phyloP scores from a whole-genome alignment of 2,888 invertebrate species.

The Pollenia amentaria region DNA sequence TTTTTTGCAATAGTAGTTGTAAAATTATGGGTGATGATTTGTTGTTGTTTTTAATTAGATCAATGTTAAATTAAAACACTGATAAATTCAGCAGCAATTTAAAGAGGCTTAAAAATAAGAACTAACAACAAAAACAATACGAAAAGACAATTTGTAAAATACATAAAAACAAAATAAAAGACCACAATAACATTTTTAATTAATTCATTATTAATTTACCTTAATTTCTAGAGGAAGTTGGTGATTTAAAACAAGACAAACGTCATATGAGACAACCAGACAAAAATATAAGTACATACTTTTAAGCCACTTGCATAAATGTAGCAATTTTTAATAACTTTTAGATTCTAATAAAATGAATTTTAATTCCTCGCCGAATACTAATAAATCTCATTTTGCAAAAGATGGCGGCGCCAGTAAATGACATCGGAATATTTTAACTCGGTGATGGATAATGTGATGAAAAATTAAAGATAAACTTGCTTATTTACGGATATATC shows the following conservation, averaged over 20 bases:
- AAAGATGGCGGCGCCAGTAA: too few species aligned
- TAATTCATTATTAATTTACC: conserved; percentile 67
- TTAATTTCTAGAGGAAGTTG: conserved; percentile 70
- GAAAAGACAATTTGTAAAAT: conserved; percentile 1
- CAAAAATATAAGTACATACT: not conserved
- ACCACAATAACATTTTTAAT: conserved; percentile 56
- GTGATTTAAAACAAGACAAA: conserved; percentile 66
- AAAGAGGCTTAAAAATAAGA: conserved; percentile 16
- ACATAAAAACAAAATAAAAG: conserved; percentile 30
- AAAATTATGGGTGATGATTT: conserved; percentile 27
- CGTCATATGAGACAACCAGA: conserved; percentile 36
- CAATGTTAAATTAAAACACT: conserved; percentile 69
- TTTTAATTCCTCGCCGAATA: too few species aligned
- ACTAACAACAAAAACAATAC: not conserved
- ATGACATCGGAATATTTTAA: too few species aligned
- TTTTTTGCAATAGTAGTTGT: not conserved
- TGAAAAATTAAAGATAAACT: too few species aligned
- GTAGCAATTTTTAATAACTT: too few species aligned
- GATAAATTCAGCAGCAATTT: conserved; percentile 5
- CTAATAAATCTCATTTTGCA: too few species aligned
- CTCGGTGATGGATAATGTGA: too few species aligned
- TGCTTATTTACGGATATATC: too few species aligned
- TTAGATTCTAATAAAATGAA: too few species aligned
- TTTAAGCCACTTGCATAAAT: not conserved
- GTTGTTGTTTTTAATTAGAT: conserved; percentile 67